Evolutionary conservation across 1,140 invertebrate species (phyloP).

Genomic region (Drosophila triauraria): DNA sequence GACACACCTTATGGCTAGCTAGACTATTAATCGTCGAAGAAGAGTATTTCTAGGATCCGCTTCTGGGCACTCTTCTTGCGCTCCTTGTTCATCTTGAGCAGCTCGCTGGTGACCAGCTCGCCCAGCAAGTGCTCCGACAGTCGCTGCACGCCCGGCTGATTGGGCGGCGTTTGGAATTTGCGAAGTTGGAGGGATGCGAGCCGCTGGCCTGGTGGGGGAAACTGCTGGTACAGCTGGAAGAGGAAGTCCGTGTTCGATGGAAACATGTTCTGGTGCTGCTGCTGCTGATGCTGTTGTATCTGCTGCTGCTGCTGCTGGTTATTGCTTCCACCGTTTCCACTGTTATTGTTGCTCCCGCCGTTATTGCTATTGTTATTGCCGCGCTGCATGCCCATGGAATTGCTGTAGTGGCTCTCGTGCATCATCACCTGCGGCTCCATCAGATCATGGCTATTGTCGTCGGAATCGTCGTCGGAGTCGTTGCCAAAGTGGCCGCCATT

Average conservation of each 20-base stretch:
- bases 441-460: conserved; percentile 71
- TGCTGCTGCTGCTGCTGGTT: conserved; percentile 42
- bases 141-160: conserved; percentile 63
- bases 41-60: conserved; percentile 82
- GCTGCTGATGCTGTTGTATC: conserved; percentile 55
- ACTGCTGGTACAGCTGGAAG: conserved; percentile 82
- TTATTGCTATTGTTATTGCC: conserved; percentile 46
- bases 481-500: conserved; percentile 62
- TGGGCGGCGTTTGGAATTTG: conserved; percentile 73
- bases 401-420: conserved; percentile 67
- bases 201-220: conserved; percentile 65
- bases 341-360: conserved; percentile 34
- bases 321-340: conserved; percentile 32
- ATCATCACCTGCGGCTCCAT: conserved; percentile 62
- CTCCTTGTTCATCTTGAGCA: conserved; percentile 83
- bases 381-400: conserved; percentile 55
- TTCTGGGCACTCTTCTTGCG: conserved; percentile 80
- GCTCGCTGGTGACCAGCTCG: conserved; percentile 81
- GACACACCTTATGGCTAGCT: neutral
- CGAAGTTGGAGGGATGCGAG: conserved; percentile 64
- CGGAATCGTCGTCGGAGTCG: conserved; percentile 79
- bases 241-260: conserved; percentile 80
- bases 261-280: conserved; percentile 74
- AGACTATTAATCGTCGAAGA: conserved; percentile 78
- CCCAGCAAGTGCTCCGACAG: conserved; percentile 81